Conservation (phyloP, 1,140 invertebrate species). For the Oryzaephilus surinamensis region DNA sequence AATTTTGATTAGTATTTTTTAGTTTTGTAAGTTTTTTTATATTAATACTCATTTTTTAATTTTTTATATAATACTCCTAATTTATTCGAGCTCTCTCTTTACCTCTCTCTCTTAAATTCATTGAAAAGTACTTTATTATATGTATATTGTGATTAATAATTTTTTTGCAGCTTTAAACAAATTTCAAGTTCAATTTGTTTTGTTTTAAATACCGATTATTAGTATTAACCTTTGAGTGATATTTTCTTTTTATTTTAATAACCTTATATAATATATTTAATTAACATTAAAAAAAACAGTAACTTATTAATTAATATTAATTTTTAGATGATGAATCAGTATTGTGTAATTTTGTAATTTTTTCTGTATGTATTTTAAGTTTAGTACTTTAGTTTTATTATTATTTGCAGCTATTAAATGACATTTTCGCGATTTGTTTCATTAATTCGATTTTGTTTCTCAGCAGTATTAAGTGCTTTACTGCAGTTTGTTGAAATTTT, state of each 20-base stretch:
- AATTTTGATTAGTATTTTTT: slow-evolving; percentile 21
- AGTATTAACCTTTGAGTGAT: slow-evolving; percentile 28
- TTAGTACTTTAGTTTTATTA: slow-evolving; percentile 12
- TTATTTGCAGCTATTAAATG: slow-evolving; percentile 14
- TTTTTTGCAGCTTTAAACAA: background rate
- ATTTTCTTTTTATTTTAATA: slow-evolving; percentile 24
- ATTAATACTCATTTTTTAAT: slow-evolving; percentile 8
- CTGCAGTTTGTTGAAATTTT: background rate
- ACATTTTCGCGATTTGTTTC: background rate
- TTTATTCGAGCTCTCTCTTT: slow-evolving; percentile 7
- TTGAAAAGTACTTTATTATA: slow-evolving; percentile 5
- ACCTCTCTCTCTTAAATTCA: slow-evolving; percentile 1
- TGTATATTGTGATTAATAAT: slow-evolving; percentile 8
- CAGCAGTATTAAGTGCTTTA: background rate
- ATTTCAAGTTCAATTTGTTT: slow-evolving; percentile 5
- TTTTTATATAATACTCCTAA: slow-evolving; percentile 8
- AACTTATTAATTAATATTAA: slow-evolving; percentile 29
- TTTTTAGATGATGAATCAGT: slow-evolving; percentile 9
- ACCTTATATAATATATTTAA: slow-evolving; percentile 26
- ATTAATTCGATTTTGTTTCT: background rate
- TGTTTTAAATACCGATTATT: slow-evolving; percentile 17
- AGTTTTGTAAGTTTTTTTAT: slow-evolving; percentile 2
- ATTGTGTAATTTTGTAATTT: slow-evolving; percentile 13
- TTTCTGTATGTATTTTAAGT: slow-evolving; percentile 20
- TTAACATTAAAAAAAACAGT: slow-evolving; percentile 24